Evolutionary conservation across 2,888 invertebrate species (phyloP).

Genomic region (Leptopilina myrica): DNA sequence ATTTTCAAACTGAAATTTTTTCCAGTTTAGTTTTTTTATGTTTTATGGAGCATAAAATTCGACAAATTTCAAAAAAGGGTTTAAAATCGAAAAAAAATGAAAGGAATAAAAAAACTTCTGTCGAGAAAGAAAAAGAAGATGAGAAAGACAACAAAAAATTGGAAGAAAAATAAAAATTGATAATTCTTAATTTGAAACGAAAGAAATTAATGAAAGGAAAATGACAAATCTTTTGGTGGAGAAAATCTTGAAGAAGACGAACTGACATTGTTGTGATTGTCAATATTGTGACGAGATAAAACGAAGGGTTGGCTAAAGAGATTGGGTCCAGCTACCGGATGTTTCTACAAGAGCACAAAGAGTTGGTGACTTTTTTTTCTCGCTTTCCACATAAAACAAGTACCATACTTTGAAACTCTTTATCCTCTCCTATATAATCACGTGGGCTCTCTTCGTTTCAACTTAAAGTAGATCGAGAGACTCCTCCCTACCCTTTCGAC

Average conservation of each 20-base stretch:
- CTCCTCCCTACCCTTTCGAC: slow-evolving; percentile 30
- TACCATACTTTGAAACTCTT: slow-evolving; percentile 1
- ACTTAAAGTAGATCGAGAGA: slow-evolving; percentile 34
- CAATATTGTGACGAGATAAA: slow-evolving; percentile 26
- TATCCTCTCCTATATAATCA: slow-evolving; percentile 20
- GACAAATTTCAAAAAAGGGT: too few species aligned
- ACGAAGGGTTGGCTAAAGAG: slow-evolving; percentile 2
- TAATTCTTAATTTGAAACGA: neutral
- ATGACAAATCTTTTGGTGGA: neutral
- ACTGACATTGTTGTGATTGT: slow-evolving; percentile 32
- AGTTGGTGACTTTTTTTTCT: slow-evolving; percentile 24
- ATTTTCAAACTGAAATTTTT: too few species aligned
- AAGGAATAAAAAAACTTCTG: too few species aligned
- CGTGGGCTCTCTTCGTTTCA: slow-evolving; percentile 21
- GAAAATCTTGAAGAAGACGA: neutral
- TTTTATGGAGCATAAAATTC: too few species aligned
- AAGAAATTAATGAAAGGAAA: neutral
- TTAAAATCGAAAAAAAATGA: too few species aligned
- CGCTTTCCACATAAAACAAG: neutral
- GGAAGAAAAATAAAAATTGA: neutral
- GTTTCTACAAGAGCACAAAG: slow-evolving; percentile 29
- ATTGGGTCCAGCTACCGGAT: slow-evolving; percentile 37
- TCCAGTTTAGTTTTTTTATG: too few species aligned
- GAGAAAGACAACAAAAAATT: neutral
- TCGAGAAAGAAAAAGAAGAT: neutral